Evolutionary conservation across 2,797 vertebrate genomes (phyloP).

Genomic region (Acomys russatus): DNA sequence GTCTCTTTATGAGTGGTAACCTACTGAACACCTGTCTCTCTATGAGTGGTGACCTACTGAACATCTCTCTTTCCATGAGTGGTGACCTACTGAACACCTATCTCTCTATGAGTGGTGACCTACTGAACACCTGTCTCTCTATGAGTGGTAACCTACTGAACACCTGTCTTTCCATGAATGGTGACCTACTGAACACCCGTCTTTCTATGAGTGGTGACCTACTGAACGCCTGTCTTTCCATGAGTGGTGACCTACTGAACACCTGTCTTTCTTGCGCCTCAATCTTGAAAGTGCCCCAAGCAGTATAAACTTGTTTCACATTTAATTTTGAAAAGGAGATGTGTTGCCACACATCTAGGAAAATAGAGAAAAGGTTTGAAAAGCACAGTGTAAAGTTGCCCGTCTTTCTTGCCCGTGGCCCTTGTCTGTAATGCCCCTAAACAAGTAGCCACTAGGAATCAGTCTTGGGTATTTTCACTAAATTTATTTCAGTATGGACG

Average conservation of each 20-base stretch:
- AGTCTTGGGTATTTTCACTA: not conserved
- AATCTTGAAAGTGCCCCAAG: not conserved
- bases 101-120: too few species aligned
- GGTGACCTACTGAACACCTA: too few species aligned
- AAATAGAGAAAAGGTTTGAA: constrained; percentile 12
- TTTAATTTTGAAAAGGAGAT: constrained; percentile 59
- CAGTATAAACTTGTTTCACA: constrained; percentile 49
- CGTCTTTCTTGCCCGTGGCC: not conserved
- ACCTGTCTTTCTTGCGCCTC: not conserved
- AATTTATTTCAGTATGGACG: not conserved
- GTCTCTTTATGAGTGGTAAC: too few species aligned
- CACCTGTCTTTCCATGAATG: too few species aligned
- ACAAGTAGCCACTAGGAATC: not conserved
- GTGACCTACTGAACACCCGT: too few species aligned
- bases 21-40: too few species aligned
- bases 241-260: not conserved
- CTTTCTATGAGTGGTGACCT: too few species aligned
- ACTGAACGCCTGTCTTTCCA: too few species aligned
- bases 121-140: too few species aligned
- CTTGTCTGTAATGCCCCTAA: not conserved
- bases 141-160: too few species aligned
- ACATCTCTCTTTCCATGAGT: too few species aligned
- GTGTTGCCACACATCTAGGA: not conserved
- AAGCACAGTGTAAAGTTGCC: not conserved
- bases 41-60: too few species aligned